Evolutionary conservation across 2,113 vertebrate genomes (phyloP).

Genomic region (Suncus etruscus): DNA sequence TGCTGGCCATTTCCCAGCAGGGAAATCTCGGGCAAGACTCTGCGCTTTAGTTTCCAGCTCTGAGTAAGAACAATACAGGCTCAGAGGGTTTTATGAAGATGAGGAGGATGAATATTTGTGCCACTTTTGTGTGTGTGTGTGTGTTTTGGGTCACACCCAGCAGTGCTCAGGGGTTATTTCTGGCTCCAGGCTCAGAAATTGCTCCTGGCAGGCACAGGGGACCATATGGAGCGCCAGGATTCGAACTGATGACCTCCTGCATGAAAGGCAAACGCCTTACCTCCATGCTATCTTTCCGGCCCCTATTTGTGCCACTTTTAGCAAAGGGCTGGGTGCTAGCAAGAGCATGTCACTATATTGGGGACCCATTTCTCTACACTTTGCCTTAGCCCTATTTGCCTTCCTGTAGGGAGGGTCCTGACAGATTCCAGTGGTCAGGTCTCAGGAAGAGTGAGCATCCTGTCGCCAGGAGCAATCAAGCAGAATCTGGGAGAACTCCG

Average conservation of each 20-base stretch:
- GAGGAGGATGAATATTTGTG: too few species aligned
- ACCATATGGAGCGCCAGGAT: too few species aligned
- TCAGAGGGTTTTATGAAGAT: not conserved
- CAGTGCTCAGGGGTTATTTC: too few species aligned
- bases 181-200: too few species aligned
- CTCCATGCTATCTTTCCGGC: too few species aligned
- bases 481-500: not conserved
- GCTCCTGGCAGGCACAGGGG: too few species aligned
- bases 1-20: not conserved
- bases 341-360: not conserved
- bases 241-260: too few species aligned
- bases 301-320: not conserved
- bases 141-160: too few species aligned
- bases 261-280: too few species aligned
- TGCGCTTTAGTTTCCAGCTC: conserved; percentile 28
- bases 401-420: not conserved
- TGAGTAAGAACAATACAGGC: not conserved
- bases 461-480: not conserved
- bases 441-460: not conserved
- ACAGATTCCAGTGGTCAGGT: not conserved
- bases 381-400: not conserved
- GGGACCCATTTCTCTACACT: not conserved
- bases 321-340: not conserved
- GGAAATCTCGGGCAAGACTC: not conserved
- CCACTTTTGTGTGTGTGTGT: too few species aligned